phyloP scores from a whole-genome alignment of 2,113 vertebrate genomes.

The Salvator merianae region DNA sequence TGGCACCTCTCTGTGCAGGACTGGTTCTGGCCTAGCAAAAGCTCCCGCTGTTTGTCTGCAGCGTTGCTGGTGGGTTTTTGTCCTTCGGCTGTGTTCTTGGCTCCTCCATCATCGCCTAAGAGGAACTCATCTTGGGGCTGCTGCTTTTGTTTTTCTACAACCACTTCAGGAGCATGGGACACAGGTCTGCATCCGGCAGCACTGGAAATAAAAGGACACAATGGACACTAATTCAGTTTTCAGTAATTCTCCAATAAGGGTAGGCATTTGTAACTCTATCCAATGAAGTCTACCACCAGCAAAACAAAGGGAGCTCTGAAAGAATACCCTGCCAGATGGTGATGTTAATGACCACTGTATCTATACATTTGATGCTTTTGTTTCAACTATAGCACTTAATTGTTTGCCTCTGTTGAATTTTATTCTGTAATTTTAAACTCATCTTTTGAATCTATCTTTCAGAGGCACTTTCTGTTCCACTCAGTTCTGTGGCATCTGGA shows the following conservation, averaged over 20 bases:
- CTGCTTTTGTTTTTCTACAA: constrained; percentile 67
- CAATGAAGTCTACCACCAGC: too few relatives aligned
- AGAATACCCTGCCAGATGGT: too few relatives aligned
- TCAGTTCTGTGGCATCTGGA: too few relatives aligned
- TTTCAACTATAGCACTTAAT: too few relatives aligned
- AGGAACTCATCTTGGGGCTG: constrained; percentile 70
- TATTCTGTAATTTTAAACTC: too few relatives aligned
- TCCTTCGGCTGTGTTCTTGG: constrained; percentile 62
- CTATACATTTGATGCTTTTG: too few relatives aligned
- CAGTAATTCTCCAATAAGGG: constrained; percentile 2
- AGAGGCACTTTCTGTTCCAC: too few relatives aligned
- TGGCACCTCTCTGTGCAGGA: constrained; percentile 50
- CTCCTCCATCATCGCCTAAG: constrained; percentile 69
- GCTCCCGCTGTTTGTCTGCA: constrained; percentile 59
- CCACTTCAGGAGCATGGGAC: constrained; percentile 76
- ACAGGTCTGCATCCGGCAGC: constrained; percentile 76
- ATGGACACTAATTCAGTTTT: constrained; percentile 31
- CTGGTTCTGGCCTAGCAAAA: constrained; percentile 58
- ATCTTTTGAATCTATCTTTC: too few relatives aligned
- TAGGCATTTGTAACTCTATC: background rate
- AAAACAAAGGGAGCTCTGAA: too few relatives aligned
- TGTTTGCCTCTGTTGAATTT: too few relatives aligned
- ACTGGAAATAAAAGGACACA: constrained; percentile 72
- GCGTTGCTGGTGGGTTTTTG: constrained; percentile 58
- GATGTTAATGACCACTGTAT: too few relatives aligned